These are phyloP conservation scores for Vombatus ursinus DNA, from an alignment of 2,113 vertebrate species.

Conservation along the genomic window DNA sequence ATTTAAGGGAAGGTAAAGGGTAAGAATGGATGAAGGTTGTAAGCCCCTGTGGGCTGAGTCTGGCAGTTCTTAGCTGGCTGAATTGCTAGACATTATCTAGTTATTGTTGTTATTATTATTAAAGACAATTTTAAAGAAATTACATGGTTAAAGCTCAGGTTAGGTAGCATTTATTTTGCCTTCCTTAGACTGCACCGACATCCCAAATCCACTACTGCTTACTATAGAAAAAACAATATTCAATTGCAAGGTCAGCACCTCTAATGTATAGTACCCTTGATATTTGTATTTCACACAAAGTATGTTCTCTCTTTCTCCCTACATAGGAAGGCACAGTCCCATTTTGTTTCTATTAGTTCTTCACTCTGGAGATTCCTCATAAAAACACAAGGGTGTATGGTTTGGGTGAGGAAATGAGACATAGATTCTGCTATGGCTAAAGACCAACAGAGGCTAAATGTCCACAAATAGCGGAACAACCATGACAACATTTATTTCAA, in stretches of 20 bases:
- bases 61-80: background rate
- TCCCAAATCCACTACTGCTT: background rate
- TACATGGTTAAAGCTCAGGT: background rate
- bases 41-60: background rate
- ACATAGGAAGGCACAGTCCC: background rate
- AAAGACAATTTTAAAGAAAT: background rate
- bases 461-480: conserved; percentile 61
- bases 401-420: conserved; percentile 46
- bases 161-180: conserved; percentile 11
- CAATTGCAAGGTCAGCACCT: background rate
- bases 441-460: conserved; percentile 54
- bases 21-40: background rate
- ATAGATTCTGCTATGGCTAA: conserved; percentile 19
- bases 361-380: conserved; percentile 34
- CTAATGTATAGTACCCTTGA: background rate
- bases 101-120: background rate
- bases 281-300: conserved; percentile 16
- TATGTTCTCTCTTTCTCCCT: background rate
- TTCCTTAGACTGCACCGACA: background rate
- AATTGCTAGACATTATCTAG: background rate
- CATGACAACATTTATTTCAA: conserved; percentile 59
- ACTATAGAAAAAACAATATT: conserved; percentile 12
- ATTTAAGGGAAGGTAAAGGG: background rate
- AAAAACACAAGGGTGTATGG: background rate
- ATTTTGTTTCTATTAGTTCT: conserved; percentile 13